These are phyloP conservation scores for Pionites leucogaster DNA, from an alignment of 2,113 vertebrate genomes.

Conservation along the genomic window DNA sequence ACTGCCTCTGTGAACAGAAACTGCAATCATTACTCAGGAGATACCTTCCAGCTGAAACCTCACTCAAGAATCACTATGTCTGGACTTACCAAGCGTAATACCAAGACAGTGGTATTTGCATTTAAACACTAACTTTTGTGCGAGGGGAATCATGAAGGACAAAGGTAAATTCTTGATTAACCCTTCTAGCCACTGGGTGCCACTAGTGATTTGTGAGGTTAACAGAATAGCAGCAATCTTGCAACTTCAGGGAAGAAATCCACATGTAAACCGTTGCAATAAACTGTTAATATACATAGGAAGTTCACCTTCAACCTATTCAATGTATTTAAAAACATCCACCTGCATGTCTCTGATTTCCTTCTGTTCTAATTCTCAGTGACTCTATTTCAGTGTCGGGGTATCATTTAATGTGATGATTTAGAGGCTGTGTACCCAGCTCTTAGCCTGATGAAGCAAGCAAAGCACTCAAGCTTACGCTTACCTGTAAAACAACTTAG, in stretches of 20 bases:
- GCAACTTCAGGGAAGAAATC: not conserved
- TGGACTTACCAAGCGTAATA: not conserved
- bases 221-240: slow-evolving; percentile 9
- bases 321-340: not conserved
- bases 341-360: not conserved
- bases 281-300: not conserved
- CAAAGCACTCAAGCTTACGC: not conserved
- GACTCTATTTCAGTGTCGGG: not conserved
- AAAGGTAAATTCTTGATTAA: slow-evolving; percentile 52
- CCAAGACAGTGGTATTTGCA: not conserved
- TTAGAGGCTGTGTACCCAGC: not conserved
- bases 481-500: not conserved
- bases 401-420: not conserved
- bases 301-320: not conserved
- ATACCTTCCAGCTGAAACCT: slow-evolving; percentile 1
- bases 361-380: not conserved
- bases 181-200: slow-evolving; percentile 68
- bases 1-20: not conserved
- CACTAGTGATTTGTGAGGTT: slow-evolving; percentile 56
- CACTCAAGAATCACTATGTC: not conserved
- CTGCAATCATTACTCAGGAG: not conserved
- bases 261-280: not conserved
- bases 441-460: not conserved
- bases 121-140: not conserved
- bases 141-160: not conserved